Percentiles rank a stretch among this genome's conserved stretches.
These are phyloP conservation scores for Benitochromis conjunctus DNA, from an alignment of 2,113 vertebrate species.

Conservation along the genomic window DNA sequence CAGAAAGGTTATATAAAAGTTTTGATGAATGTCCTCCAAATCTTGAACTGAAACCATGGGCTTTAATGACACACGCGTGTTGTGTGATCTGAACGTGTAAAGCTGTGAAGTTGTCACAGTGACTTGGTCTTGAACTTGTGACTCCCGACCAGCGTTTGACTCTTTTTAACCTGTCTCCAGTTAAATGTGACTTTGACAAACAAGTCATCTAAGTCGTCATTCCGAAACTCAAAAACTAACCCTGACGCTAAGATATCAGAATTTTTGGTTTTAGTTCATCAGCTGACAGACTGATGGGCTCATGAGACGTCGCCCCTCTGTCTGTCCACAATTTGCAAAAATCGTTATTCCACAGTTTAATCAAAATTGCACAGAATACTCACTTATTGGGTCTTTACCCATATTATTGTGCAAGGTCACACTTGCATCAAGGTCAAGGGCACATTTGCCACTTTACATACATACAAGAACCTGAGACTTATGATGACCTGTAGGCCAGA, in stretches of 20 bases:
- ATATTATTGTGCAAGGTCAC: neutral
- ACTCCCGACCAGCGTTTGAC: neutral
- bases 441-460: neutral
- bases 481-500: neutral
- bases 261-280: neutral
- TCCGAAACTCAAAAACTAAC: neutral
- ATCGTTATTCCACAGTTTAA: fast-evolving
- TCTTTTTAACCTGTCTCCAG: fast-evolving
- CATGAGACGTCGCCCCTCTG: fast-evolving
- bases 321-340: neutral
- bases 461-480: neutral
- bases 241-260: neutral
- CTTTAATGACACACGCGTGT: neutral
- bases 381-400: neutral
- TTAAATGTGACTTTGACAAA: neutral
- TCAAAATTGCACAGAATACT: neutral
- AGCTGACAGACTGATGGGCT: neutral
- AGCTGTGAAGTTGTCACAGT: neutral
- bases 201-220: neutral
- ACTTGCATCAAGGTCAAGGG: neutral
- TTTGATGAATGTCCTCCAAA: neutral
- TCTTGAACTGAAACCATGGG: neutral
- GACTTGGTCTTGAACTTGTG: neutral
- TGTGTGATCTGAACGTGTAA: neutral
- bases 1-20: neutral